phyloP scores from a whole-genome alignment of 2,113 vertebrate species.

The Vimba vimba region DNA sequence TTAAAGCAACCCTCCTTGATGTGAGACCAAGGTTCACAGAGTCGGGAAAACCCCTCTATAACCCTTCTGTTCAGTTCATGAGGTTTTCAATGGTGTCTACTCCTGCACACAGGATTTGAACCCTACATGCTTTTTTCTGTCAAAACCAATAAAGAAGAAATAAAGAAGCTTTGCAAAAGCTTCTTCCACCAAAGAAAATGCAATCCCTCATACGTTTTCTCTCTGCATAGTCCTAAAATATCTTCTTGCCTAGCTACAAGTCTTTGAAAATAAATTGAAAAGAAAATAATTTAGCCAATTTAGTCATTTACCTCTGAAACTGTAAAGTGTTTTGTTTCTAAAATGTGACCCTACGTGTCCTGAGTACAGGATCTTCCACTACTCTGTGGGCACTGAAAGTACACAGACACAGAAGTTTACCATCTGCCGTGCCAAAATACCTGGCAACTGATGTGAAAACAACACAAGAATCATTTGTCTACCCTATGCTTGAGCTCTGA shows the following conservation, averaged over 20 bases:
- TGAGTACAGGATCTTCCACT: conserved; percentile 32
- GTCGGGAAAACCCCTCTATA: conserved; percentile 66
- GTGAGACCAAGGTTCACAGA: conserved; percentile 48
- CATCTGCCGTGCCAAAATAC: conserved; percentile 35
- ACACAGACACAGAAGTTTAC: conserved; percentile 9
- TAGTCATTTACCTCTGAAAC: neutral
- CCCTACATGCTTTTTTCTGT: neutral
- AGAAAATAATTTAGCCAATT: neutral
- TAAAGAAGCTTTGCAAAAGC: conserved; percentile 41
- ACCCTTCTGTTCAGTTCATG: conserved; percentile 63
- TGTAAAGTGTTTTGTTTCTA: neutral
- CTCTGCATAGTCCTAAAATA: conserved; percentile 71
- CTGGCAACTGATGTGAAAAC: conserved; percentile 41
- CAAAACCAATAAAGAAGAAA: conserved; percentile 17
- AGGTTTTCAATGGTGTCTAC: conserved; percentile 56
- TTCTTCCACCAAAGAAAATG: conserved; percentile 68
- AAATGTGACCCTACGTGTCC: conserved; percentile 12
- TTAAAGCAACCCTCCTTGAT: conserved; percentile 23
- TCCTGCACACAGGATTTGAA: neutral
- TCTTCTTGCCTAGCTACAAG: conserved; percentile 68
- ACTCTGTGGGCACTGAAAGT: neutral
- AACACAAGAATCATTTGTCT: conserved; percentile 29
- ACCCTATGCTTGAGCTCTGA: conserved; percentile 34
- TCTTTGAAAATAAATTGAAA: neutral
- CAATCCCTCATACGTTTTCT: conserved; percentile 68